These are phyloP conservation scores for Spicauda simplicius DNA, from an alignment of 2,888 invertebrate genomes.

Conservation along the genomic window DNA sequence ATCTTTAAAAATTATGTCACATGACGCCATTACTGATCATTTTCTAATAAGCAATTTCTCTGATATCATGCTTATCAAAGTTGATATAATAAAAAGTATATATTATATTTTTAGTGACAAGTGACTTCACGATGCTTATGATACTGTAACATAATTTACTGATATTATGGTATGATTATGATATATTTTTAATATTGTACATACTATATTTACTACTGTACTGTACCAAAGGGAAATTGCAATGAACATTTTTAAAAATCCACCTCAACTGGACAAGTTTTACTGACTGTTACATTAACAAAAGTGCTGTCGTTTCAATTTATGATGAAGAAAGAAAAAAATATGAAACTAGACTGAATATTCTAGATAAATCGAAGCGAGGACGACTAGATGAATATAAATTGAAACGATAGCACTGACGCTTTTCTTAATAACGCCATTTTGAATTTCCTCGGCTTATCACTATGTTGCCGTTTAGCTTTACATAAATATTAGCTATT, in stretches of 20 bases:
- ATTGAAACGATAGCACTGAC: slow-evolving; percentile 33
- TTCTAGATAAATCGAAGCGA: not conserved
- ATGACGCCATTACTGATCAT: too few species aligned
- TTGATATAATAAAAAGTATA: not conserved
- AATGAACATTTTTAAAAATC: not conserved
- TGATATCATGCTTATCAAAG: too few species aligned
- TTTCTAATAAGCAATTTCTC: too few species aligned
- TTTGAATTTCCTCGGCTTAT: slow-evolving; percentile 41
- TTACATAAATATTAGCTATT: slow-evolving; percentile 46
- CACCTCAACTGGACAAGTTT: slow-evolving; percentile 20
- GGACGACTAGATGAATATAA: slow-evolving; percentile 3
- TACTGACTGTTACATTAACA: slow-evolving; percentile 40
- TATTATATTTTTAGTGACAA: not conserved
- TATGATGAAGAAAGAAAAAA: slow-evolving; percentile 8
- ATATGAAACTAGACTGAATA: not conserved
- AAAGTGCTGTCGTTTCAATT: slow-evolving; percentile 42
- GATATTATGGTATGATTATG: too few species aligned
- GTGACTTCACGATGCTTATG: not conserved
- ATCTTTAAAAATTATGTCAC: too few species aligned
- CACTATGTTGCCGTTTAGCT: slow-evolving; percentile 44
- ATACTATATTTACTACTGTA: too few species aligned
- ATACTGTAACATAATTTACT: too few species aligned
- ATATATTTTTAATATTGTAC: too few species aligned
- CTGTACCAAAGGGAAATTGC: too few species aligned
- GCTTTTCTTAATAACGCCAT: slow-evolving; percentile 43